Percentiles rank a stretch among this genome's conserved stretches.
These are phyloP conservation scores for Scaptomyza cyrtandrae DNA, from an alignment of 2,888 invertebrate species.

Conservation along the genomic window DNA sequence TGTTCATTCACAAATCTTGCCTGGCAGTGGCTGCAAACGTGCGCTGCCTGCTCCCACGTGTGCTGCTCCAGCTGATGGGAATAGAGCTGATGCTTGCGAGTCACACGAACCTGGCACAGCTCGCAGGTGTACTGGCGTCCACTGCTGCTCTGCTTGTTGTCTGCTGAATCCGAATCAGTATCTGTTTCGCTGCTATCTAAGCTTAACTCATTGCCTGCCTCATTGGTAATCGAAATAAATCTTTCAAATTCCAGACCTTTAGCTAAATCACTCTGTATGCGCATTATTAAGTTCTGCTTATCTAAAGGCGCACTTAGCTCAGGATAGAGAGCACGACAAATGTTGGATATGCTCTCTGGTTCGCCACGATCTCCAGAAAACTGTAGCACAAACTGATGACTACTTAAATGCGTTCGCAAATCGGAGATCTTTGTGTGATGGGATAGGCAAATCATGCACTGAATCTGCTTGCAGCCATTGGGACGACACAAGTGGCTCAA, in stretches of 20 bases:
- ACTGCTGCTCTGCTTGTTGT: background rate
- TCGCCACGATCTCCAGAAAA: slow-evolving; percentile 43
- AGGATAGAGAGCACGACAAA: slow-evolving; percentile 72
- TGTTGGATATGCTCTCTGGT: slow-evolving; percentile 47
- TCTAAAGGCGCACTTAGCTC: slow-evolving; percentile 51
- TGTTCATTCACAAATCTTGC: slow-evolving; percentile 85
- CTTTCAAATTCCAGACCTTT: slow-evolving; percentile 59
- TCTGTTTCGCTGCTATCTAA: slow-evolving; percentile 78
- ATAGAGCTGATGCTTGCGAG: slow-evolving; percentile 80
- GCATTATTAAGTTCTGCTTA: slow-evolving; percentile 51
- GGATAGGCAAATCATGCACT: slow-evolving; percentile 83
- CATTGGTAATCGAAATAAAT: slow-evolving; percentile 83
- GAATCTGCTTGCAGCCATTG: slow-evolving; percentile 81
- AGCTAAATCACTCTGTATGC: slow-evolving; percentile 69
- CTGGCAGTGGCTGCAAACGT: slow-evolving; percentile 85
- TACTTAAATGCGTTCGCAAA: slow-evolving; percentile 77
- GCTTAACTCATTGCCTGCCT: slow-evolving; percentile 81
- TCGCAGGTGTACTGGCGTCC: slow-evolving; percentile 70
- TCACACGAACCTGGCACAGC: slow-evolving; percentile 69
- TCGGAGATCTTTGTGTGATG: slow-evolving; percentile 80
- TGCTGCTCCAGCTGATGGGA: slow-evolving; percentile 79
- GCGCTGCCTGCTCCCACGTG: slow-evolving; percentile 84
- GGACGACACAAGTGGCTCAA: slow-evolving; percentile 75
- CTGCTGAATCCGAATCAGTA: slow-evolving; percentile 55
- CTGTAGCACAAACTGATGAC: slow-evolving; percentile 66